These are phyloP conservation scores for Nestor notabilis DNA, from an alignment of 2,113 vertebrate genomes.

Conservation along the genomic window DNA sequence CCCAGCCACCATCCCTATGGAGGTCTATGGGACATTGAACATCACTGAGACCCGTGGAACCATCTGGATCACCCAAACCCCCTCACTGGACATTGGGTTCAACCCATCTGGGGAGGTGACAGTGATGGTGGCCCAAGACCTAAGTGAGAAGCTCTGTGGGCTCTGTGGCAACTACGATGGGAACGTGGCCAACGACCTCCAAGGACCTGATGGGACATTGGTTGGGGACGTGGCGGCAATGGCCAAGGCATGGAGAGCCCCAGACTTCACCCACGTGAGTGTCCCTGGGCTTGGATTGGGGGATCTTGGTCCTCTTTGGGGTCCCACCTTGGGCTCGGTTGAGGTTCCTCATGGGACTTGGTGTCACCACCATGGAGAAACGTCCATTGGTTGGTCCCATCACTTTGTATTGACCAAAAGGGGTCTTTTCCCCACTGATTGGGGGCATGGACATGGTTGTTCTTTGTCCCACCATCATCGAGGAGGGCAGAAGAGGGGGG, in stretches of 20 bases:
- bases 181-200: background rate
- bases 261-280: background rate
- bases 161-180: background rate
- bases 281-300: fast-evolving
- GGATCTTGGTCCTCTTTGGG: fast-evolving
- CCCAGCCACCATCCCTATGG: fast-evolving
- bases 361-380: background rate
- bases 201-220: fast-evolving
- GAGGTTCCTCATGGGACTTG: no score
- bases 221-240: fast-evolving
- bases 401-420: background rate
- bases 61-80: background rate
- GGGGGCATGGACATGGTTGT: no score
- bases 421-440: no score
- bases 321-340: fast-evolving
- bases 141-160: background rate
- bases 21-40: fast-evolving
- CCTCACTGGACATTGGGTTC: background rate
- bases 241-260: background rate
- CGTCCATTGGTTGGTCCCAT: fast-evolving
- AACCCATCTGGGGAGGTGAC: background rate
- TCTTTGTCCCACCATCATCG: no score
- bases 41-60: fast-evolving
- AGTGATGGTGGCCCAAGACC: background rate
- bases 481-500: no score